Base-by-base conservation (phyloP, 2,113 vertebrate genomes). In the Grantiella picta region DNA sequence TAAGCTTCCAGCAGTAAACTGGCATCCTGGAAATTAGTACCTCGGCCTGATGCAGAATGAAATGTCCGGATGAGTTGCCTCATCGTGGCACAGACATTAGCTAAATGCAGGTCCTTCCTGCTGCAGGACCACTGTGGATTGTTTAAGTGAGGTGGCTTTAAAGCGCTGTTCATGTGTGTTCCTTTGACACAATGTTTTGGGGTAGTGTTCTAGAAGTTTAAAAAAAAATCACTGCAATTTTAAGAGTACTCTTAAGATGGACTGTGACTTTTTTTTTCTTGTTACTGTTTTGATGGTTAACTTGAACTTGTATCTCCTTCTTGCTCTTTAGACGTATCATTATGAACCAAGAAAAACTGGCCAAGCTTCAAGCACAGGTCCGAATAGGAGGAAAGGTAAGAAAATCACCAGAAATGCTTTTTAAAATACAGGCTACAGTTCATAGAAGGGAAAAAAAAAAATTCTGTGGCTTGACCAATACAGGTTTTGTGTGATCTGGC, bases 321-420 rank as follows among this genome's bases (percentile, higher is more conserved):
- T 94, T 90, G 16, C 12, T 72, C 27, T 96, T 89, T 23, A 97
- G 97, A 79, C 44, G 8, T 95, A 96, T 75, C 94, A 99, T 80
- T 85, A 99, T 99, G 99, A 99, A 99, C 98, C 99, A 99, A 97
- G 99, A 99, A 98, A 99, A 99, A 89, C 98, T 99, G 75, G 99
- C 99, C 95, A 99, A 99, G 98, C 99, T 99, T 96, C 99, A 99
- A 93, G 99, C 99, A 9, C 99, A 99, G 96, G 99, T 99, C 98
- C 99, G 99, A 98, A 99, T 99, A 99, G 99, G 99, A 96, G 99
- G 99, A 98, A 99, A 99, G 99, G 99, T 99, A 95, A 98, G 98
- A 68, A 72, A 83, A 15, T 12, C 20, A 49, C 25, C 44, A 56
- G 33, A 44, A 15, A 5, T 54, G 4, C 31, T 73, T 82, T 79